These are phyloP conservation scores for Lycophotia porphyrea DNA, from an alignment of 2,888 invertebrate species.

Conservation along the genomic window DNA sequence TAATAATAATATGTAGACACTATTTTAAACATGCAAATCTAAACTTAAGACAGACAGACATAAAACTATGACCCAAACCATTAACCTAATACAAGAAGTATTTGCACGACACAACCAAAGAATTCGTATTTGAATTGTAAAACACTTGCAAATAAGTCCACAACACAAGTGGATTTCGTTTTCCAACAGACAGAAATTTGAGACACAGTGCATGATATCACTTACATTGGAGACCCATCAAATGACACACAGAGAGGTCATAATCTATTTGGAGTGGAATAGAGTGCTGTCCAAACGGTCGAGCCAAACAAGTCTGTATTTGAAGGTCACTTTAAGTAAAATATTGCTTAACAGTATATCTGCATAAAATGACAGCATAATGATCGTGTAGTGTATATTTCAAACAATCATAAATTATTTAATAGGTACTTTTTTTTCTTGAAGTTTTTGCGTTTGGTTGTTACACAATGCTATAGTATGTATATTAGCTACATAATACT, in stretches of 20 bases:
- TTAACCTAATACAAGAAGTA: slow-evolving; percentile 38
- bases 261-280: slow-evolving; percentile 41
- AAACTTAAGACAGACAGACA: slow-evolving; percentile 4
- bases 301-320: slow-evolving; percentile 50
- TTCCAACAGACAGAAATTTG: slow-evolving; percentile 58
- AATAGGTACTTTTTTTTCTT: slow-evolving; percentile 38
- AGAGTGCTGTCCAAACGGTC: slow-evolving; percentile 41
- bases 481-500: slow-evolving; percentile 38
- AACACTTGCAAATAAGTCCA: slow-evolving; percentile 63
- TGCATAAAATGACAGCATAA: slow-evolving; percentile 52
- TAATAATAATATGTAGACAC: not conserved
- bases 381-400: slow-evolving; percentile 38
- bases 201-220: slow-evolving; percentile 56
- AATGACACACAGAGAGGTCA: slow-evolving; percentile 42
- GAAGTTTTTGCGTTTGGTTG: slow-evolving; percentile 29
- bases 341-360: slow-evolving; percentile 60
- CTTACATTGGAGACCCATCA: slow-evolving; percentile 39
- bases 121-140: slow-evolving; percentile 70
- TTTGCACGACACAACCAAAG: slow-evolving; percentile 57
- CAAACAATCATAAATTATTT: slow-evolving; percentile 54
- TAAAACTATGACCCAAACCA: slow-evolving; percentile 36
- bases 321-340: slow-evolving; percentile 62
- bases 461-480: slow-evolving; percentile 27
- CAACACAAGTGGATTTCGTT: slow-evolving; percentile 46
- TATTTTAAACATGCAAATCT: slow-evolving; percentile 19